Percentiles rank a stretch among this genome's conserved stretches.
Evolutionary conservation across 2,888 invertebrate genomes (phyloP).

Genomic region (Masnerella sp.): DNA sequence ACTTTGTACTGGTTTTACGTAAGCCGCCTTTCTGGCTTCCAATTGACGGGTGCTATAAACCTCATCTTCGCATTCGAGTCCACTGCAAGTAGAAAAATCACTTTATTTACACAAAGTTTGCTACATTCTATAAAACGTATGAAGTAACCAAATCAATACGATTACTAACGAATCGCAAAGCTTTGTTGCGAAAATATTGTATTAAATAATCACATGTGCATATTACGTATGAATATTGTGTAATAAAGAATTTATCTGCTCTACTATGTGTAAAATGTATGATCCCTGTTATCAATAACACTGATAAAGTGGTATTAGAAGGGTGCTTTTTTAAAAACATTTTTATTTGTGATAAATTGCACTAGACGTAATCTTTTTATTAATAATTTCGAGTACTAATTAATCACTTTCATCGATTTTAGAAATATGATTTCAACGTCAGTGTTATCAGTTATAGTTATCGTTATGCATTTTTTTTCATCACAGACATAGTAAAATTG

Average conservation of each 20-base stretch:
- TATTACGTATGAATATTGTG: not conserved
- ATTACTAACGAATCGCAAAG: too few species aligned
- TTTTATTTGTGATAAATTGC: too few species aligned
- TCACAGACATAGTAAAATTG: too few species aligned
- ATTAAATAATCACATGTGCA: constrained; percentile 2
- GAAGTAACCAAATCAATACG: too few species aligned
- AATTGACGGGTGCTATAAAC: constrained; percentile 85
- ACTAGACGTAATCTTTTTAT: constrained; percentile 9
- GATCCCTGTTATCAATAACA: constrained; percentile 15
- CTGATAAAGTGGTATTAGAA: not conserved
- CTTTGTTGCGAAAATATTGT: not conserved
- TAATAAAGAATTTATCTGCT: constrained; percentile 13
- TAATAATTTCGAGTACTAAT: too few species aligned
- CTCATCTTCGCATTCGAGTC: constrained; percentile 88
- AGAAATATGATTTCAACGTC: too few species aligned
- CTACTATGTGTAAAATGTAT: constrained; percentile 9
- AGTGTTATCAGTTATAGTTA: too few species aligned
- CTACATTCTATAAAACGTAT: not conserved
- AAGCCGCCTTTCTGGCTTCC: constrained; percentile 69
- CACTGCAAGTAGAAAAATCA: constrained; percentile 79
- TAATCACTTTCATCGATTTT: too few species aligned
- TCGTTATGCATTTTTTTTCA: too few species aligned
- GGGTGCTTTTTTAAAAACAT: too few species aligned
- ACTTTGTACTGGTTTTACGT: constrained; percentile 18
- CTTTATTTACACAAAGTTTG: not conserved